Base-by-base conservation (phyloP, 92 coral and sea anemone species). In the Siderastrea siderea region DNA sequence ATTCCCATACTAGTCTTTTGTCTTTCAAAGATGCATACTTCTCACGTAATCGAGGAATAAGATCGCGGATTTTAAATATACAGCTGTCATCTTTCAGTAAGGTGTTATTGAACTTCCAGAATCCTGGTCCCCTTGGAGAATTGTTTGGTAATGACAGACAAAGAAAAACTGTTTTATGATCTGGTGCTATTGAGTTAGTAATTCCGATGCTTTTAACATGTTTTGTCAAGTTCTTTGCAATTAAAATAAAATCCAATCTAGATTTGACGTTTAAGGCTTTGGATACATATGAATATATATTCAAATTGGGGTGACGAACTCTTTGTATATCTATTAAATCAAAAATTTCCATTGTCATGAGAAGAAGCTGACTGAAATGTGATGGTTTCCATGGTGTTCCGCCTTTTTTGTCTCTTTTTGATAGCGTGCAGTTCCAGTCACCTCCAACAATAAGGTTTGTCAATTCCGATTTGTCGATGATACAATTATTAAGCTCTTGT, bases 341-440 rank as follows among this genome's bases (percentile, higher is more conserved):
- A 26, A 26, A 26, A 26, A 26, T 26, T 26, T 26, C 38, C 38
- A 26, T 26, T 26, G 38, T 26, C 38, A 26, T 68, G 4, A 68
- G 38, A 68, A 68, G 47, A 4, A 68, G 14, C 1, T 68, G 73
- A 44, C 73, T 68, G 73, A 7, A 68, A n/a, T 68, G 73, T 68
- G 73, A 2, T 68, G 73, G 47, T n/a, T 68, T 68, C 63, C 63
- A 58, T 15, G 63, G 63, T 58, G 63, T 58, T 58, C 63, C 63
- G 15, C 63, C 63, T 8, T 26, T 26, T 26, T 26, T 26, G 38
- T 26, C 38, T 26, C 0, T 26, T 26, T 26, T 26, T 26, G 38
- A 26, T 26, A 26, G 38, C 38, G 38, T 26, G 38, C 38, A 26
- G 38, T 26, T 26, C 38, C 38, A 26, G 15, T 58, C 63, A 58